Evolutionary conservation across 2,888 invertebrate genomes (phyloP).

Genomic region (Petrolisthes cinctipes): DNA sequence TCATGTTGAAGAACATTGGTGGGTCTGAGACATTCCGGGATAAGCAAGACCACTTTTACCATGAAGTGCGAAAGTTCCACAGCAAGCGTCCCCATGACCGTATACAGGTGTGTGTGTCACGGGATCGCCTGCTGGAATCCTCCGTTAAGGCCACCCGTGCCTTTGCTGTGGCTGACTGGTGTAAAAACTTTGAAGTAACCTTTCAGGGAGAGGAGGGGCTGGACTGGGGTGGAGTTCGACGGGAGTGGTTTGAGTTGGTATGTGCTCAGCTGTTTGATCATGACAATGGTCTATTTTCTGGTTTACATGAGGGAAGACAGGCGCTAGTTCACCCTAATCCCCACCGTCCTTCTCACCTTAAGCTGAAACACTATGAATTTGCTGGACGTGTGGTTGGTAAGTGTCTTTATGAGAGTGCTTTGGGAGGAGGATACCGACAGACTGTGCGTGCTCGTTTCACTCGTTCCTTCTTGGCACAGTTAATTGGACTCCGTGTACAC

Average conservation of each 20-base stretch:
- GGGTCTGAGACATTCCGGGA: conserved; percentile 93
- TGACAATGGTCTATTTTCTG: conserved; percentile 81
- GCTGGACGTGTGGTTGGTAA: conserved; percentile 95
- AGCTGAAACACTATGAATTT: conserved; percentile 85
- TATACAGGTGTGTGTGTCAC: conserved; percentile 82
- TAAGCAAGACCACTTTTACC: conserved; percentile 81
- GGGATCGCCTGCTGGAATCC: conserved; percentile 85
- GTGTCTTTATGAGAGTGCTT: conserved; percentile 92
- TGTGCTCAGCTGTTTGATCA: conserved; percentile 90
- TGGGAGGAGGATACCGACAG: conserved; percentile 89
- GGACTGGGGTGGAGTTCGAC: conserved; percentile 92
- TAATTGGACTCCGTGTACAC: conserved; percentile 92
- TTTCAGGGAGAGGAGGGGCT: conserved; percentile 96
- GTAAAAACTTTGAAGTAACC: conserved; percentile 90
- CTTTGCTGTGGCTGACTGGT: conserved; percentile 92
- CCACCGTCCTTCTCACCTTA: conserved; percentile 79
- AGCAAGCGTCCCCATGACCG: conserved; percentile 90
- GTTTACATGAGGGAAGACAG: conserved; percentile 87
- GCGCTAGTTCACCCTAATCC: conserved; percentile 90
- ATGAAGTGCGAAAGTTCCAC: conserved; percentile 86
- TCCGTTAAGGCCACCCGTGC: conserved; percentile 87
- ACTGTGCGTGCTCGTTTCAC: conserved; percentile 91
- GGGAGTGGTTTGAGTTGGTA: conserved; percentile 94
- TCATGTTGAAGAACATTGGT: conserved; percentile 91
- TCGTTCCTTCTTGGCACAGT: conserved; percentile 91